phyloP scores from a whole-genome alignment of 2,113 vertebrate species.

The Lepisosteus oculatus region DNA sequence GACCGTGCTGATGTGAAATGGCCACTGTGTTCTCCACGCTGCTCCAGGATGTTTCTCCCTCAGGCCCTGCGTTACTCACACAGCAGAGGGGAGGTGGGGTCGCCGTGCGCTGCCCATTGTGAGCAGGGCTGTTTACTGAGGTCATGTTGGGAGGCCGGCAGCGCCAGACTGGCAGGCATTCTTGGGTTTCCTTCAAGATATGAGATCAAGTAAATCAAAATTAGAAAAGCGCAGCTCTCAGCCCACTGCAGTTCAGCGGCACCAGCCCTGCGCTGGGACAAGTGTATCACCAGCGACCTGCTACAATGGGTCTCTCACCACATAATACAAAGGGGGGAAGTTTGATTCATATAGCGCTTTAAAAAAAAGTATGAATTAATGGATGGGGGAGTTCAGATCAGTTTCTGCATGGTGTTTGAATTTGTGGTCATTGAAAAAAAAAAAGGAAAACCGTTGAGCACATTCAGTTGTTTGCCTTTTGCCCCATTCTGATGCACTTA shows the following conservation, averaged over 20 bases:
- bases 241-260: conserved; percentile 1
- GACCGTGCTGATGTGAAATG: conserved; percentile 44
- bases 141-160: conserved; percentile 59
- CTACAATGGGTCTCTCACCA: conserved; percentile 16
- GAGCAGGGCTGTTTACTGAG: conserved; percentile 55
- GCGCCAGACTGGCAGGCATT: conserved; percentile 77
- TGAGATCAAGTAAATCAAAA: conserved; percentile 72
- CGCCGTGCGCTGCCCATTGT: conserved; percentile 63
- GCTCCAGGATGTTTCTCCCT: conserved; percentile 36
- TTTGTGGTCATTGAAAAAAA: too few species aligned
- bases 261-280: conserved; percentile 7
- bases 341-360: conserved; percentile 4
- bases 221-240: conserved; percentile 53
- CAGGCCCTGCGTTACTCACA: conserved; percentile 44
- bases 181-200: conserved; percentile 69
- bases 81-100: conserved; percentile 45
- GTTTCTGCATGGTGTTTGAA: too few species aligned
- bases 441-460: too few species aligned
- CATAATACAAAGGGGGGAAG: neutral
- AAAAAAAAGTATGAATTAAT: too few species aligned
- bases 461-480: too few species aligned
- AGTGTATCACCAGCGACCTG: neutral
- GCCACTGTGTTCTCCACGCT: conserved; percentile 38
- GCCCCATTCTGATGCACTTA: too few species aligned
- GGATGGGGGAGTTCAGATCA: too few species aligned